These are phyloP conservation scores for Chorisops tibialis DNA, from an alignment of 2,888 invertebrate species.

Conservation along the genomic window DNA sequence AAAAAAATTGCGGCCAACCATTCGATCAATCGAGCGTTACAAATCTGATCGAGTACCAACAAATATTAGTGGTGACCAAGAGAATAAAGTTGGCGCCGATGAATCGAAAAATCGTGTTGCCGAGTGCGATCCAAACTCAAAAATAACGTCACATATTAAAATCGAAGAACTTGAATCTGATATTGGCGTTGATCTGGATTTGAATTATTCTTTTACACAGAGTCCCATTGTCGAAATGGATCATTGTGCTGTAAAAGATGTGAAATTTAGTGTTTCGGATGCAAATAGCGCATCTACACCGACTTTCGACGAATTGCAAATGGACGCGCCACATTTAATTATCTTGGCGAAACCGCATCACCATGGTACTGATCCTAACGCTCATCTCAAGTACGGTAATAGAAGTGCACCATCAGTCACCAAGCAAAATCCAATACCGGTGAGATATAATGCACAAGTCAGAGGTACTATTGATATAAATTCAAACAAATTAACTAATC, in stretches of 20 bases:
- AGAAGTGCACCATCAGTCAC: not conserved
- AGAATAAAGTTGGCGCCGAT: not conserved
- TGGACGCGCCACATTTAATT: too few relatives aligned
- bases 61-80: not conserved
- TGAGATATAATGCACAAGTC: conserved; percentile 3
- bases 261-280: too few relatives aligned
- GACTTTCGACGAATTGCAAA: too few relatives aligned
- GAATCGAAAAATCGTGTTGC: not conserved
- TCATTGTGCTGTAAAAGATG: not conserved
- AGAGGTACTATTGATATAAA: not conserved
- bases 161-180: conserved; percentile 1
- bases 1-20: conserved; percentile 7
- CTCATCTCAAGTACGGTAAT: too few relatives aligned
- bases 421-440: not conserved
- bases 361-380: too few relatives aligned
- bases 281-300: too few relatives aligned
- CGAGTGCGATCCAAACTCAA: not conserved
- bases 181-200: not conserved
- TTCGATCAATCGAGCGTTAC: conserved; percentile 4
- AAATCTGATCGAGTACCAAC: not conserved
- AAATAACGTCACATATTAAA: not conserved
- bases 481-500: not conserved
- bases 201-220: not conserved
- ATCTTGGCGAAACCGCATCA: too few relatives aligned
- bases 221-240: not conserved